Conservation (phyloP, 2,113 vertebrate genomes). For the Colinus virginianus region DNA sequence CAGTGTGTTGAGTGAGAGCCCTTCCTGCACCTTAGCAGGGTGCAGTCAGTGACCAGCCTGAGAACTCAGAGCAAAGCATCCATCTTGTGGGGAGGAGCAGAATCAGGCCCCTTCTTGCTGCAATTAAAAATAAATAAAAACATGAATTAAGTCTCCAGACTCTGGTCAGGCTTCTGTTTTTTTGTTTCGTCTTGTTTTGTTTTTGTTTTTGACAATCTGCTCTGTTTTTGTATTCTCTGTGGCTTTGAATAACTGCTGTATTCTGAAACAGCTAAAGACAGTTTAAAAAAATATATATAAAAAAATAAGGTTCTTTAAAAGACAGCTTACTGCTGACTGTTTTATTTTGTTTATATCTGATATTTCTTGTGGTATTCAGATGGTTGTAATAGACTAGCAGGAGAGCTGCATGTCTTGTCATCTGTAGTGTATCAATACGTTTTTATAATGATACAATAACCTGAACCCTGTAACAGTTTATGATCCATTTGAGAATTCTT, state of each 20-base stretch:
- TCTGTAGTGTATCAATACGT: slow-evolving; percentile 77
- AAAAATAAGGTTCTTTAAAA: slow-evolving; percentile 19
- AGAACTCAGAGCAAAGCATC: neutral
- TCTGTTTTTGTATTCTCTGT: neutral
- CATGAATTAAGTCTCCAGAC: neutral
- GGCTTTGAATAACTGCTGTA: neutral
- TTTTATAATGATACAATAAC: slow-evolving; percentile 84
- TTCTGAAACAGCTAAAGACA: neutral
- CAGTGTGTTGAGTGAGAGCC: neutral
- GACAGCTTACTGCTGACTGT: slow-evolving; percentile 23
- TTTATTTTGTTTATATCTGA: slow-evolving; percentile 47
- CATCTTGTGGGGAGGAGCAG: neutral
- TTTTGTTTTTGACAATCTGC: slow-evolving; percentile 21
- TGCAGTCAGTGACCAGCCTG: neutral
- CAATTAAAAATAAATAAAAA: neutral
- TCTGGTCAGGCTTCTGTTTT: neutral
- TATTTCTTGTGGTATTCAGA: slow-evolving; percentile 44
- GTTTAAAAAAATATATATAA: neutral
- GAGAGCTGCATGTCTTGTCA: slow-evolving; percentile 70
- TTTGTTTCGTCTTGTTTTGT: neutral
- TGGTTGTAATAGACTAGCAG: slow-evolving; percentile 40
- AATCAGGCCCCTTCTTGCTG: neutral
- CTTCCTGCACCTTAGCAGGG: neutral
- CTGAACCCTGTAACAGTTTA: slow-evolving; percentile 80
- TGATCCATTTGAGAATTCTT: slow-evolving; percentile 83